phyloP scores from a whole-genome alignment of 1,140 invertebrate genomes.

The Drosophila elegans region DNA sequence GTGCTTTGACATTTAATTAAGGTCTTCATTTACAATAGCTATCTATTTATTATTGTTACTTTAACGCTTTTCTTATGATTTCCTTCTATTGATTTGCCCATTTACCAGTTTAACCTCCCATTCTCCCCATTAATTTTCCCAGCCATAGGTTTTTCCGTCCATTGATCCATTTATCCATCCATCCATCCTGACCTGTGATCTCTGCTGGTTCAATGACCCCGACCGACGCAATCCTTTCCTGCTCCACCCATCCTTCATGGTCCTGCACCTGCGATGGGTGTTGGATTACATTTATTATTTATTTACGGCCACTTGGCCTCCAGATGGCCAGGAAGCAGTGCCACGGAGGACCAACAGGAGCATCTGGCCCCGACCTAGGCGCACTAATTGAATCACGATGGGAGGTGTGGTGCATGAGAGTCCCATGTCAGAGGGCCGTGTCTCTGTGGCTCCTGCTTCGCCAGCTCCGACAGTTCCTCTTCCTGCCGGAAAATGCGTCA shows the following conservation, averaged over 20 bases:
- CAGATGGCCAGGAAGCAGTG: constrained; percentile 5
- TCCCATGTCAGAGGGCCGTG: neutral
- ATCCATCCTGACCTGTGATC: constrained; percentile 19
- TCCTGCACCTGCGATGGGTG: neutral
- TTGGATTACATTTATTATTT: constrained; percentile 65
- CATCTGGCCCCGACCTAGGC: constrained; percentile 23
- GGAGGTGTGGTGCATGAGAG: neutral
- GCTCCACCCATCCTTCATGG: neutral
- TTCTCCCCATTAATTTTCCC: neutral
- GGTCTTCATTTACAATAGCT: too few relatives aligned
- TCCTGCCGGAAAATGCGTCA: constrained; percentile 63
- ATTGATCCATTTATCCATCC: constrained; percentile 3
- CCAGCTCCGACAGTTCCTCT: neutral
- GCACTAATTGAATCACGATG: constrained; percentile 71
- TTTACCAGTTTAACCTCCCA: neutral
- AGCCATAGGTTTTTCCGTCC: neutral
- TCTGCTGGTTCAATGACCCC: constrained; percentile 25
- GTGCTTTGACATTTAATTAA: too few relatives aligned
- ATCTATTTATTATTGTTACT: neutral
- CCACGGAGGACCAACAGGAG: constrained; percentile 18
- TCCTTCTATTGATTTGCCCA: too few relatives aligned
- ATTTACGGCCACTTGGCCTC: constrained; percentile 37
- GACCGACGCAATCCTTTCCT: constrained; percentile 5
- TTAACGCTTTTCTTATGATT: neutral
- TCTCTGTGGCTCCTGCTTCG: neutral